Percentiles rank a stretch among this genome's conserved stretches.
These are phyloP conservation scores for Hanleya hanleyi DNA, from an alignment of 2,888 invertebrate species.

Conservation along the genomic window DNA sequence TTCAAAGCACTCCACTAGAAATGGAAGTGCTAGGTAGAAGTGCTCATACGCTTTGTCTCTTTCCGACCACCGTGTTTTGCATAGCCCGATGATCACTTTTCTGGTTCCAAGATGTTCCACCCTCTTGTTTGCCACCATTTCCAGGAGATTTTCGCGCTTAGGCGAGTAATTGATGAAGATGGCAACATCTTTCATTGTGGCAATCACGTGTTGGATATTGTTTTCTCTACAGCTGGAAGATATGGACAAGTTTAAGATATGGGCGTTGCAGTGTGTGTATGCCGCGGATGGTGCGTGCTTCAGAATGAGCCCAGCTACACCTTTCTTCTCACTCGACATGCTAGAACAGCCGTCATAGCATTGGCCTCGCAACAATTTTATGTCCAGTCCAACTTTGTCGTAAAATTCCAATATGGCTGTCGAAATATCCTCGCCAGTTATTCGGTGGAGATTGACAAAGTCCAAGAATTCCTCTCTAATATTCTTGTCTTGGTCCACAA, in stretches of 20 bases:
- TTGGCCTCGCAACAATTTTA: slow-evolving; percentile 14
- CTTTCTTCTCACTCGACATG: slow-evolving; percentile 13
- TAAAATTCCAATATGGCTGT: neutral
- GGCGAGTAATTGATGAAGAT: slow-evolving; percentile 19
- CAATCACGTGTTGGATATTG: slow-evolving; percentile 12
- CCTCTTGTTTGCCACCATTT: neutral
- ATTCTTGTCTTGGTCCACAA: slow-evolving; percentile 13
- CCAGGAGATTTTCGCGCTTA: slow-evolving; percentile 12
- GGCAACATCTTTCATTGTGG: slow-evolving; percentile 4
- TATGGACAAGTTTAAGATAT: slow-evolving; percentile 14
- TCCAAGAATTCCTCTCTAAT: slow-evolving; percentile 21
- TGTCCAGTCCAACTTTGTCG: slow-evolving; percentile 1
- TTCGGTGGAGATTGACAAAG: slow-evolving; percentile 11
- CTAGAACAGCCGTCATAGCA: slow-evolving; percentile 19
- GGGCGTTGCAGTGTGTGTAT: slow-evolving; percentile 19
- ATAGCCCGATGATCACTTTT: slow-evolving; percentile 13
- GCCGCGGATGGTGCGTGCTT: neutral
- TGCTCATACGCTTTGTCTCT: slow-evolving; percentile 18
- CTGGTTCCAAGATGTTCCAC: neutral
- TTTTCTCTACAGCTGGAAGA: slow-evolving; percentile 10
- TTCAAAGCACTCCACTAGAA: slow-evolving; percentile 20
- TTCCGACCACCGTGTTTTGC: slow-evolving; percentile 22
- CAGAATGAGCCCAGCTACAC: slow-evolving; percentile 8
- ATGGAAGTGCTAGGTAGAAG: slow-evolving; percentile 13
- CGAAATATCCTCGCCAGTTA: slow-evolving; percentile 13